Evolutionary conservation across 2,113 vertebrate species (phyloP).

Genomic region (Prunella fulvescens): DNA sequence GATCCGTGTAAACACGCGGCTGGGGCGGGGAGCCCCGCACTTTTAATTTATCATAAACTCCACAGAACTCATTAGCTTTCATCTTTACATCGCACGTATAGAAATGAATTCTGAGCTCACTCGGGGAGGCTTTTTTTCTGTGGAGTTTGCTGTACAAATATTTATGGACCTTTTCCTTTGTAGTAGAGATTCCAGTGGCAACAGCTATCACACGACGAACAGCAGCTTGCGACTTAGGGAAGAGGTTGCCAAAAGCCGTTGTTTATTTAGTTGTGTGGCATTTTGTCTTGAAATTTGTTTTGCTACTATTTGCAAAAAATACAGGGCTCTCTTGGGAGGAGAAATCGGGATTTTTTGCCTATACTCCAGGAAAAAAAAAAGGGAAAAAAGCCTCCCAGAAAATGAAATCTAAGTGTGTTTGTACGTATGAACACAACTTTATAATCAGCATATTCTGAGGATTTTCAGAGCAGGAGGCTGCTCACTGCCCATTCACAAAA

Average conservation of each 20-base stretch:
- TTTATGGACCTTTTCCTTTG: slow-evolving; percentile 66
- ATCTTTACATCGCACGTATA: slow-evolving; percentile 31
- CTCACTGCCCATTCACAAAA: slow-evolving; percentile 8
- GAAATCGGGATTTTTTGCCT: slow-evolving; percentile 3
- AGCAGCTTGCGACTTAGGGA: slow-evolving; percentile 20
- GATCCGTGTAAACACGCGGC: slow-evolving; percentile 23
- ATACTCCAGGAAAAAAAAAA: background rate
- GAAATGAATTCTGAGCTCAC: slow-evolving; percentile 40
- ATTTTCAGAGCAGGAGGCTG: background rate
- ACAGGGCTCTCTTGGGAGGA: background rate
- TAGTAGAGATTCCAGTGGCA: slow-evolving; percentile 36
- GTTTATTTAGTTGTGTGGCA: slow-evolving; percentile 47
- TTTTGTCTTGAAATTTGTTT: slow-evolving; percentile 51
- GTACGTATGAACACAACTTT: slow-evolving; percentile 36
- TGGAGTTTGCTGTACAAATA: slow-evolving; percentile 70
- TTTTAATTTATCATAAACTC: slow-evolving; percentile 67
- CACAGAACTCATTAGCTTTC: slow-evolving; percentile 57
- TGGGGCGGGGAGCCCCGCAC: background rate
- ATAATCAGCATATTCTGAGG: background rate
- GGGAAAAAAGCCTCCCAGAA: background rate
- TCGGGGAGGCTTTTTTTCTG: slow-evolving; percentile 22
- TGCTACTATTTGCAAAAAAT: slow-evolving; percentile 22
- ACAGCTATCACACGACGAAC: background rate
- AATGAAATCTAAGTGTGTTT: background rate
- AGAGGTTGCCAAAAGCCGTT: slow-evolving; percentile 55